Evolutionary conservation across 2,113 vertebrate genomes (phyloP).

Genomic region (Hippoglossus stenolepis): DNA sequence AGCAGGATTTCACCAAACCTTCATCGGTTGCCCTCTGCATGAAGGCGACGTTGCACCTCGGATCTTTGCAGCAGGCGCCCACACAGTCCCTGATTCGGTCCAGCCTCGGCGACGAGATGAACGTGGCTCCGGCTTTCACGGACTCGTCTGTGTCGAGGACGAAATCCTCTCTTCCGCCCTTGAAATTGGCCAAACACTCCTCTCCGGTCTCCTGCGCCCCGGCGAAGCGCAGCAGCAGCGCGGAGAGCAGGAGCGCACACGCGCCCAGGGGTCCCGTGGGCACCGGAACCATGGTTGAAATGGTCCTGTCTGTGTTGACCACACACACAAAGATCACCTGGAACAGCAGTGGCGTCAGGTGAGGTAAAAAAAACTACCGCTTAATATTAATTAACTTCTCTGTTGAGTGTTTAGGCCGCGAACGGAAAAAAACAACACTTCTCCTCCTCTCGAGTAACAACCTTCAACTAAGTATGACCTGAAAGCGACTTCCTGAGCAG

Average conservation of each 20-base stretch:
- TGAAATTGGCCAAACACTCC: constrained; percentile 82
- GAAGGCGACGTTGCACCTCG: constrained; percentile 89
- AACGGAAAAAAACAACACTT: not conserved
- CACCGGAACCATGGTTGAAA: constrained; percentile 42
- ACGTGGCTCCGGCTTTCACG: constrained; percentile 89
- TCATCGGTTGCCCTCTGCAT: constrained; percentile 78
- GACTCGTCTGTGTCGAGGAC: constrained; percentile 90
- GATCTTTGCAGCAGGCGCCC: constrained; percentile 86
- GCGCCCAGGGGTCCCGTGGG: not conserved
- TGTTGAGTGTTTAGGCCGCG: constrained; percentile 19
- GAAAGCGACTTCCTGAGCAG: not conserved
- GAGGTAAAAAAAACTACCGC: no score
- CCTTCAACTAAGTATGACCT: no score
- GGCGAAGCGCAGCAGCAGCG: not conserved
- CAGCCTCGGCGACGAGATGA: constrained; percentile 83
- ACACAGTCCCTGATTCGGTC: constrained; percentile 84
- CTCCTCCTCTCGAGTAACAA: not conserved
- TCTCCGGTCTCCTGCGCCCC: constrained; percentile 59
- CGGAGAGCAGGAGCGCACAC: constrained; percentile 26
- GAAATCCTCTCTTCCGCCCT: constrained; percentile 82
- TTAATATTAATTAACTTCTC: not conserved
- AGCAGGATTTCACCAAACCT: constrained; percentile 82
- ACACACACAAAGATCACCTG: not conserved
- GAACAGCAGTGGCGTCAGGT: no score
- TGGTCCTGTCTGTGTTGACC: not conserved